Evolutionary conservation across 1,140 invertebrate genomes (phyloP), one percentile per base, ranked within the genome.

Genomic region (Papilio xuthus): DNA sequence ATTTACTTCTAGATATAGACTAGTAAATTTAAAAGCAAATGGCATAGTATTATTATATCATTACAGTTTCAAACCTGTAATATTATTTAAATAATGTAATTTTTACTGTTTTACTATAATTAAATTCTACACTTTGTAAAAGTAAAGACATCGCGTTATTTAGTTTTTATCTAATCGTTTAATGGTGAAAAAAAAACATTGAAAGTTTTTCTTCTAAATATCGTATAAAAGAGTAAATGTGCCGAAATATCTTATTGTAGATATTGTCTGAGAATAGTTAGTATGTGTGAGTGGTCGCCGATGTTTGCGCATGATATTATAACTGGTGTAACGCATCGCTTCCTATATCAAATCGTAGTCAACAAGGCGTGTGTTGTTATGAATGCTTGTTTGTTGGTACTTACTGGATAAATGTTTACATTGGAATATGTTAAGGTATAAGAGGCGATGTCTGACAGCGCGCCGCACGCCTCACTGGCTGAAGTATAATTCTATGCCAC

Each of bases 241-340:
- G 47, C 15, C 4, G 26, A 28, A n/a, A 28, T 32, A 28, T 32
- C 26, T 67, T 67, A 67, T 67, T 4, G 28, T 70, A 12, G 18
- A 41, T n/a, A 42, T 42, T 32, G 8, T 70, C 3, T 10, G 18
- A 41, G 73, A 75, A 41, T 75, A 20, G 72, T 75, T 56, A 20
- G 73, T 75, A 41, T 75, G 60, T 75, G 73, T 18, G 32, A 18
- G 50, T 75, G 50, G 44, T 75, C 73, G 28, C 56, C 73, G 18
- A 75, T 75, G 47, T 75, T 75, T 75, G 73, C 13, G 6, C 8
- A 74, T 56, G 47, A 75, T 75, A 74, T 56, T 26, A 75, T 75
- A 75, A 75, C 47, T 75, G 73, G 18, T 7, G 72, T 75, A 75
- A 41, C 73, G 26, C 47, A 53, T 26, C 44, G 71, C 26, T 73